Evolutionary conservation across 1,140 invertebrate genomes (phyloP), one percentile per base, ranked within the genome.

Genomic region (Subanguina moxae): DNA sequence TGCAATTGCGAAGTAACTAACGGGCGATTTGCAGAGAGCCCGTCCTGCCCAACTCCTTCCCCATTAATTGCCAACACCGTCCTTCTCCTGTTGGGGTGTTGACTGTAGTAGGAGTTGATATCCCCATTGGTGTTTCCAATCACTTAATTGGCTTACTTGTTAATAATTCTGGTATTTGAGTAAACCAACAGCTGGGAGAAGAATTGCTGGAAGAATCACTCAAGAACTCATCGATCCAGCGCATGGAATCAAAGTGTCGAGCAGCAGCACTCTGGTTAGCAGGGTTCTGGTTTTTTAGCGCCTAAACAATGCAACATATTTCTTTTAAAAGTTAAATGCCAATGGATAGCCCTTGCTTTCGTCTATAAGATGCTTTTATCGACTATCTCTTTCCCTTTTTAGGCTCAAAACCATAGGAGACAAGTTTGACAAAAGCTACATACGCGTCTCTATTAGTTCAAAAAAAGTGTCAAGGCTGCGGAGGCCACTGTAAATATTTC

Each of bases 171-270:
- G 32, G 32, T 38, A 5, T 38, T 5, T 3, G 32, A 11, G 3
- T 38, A 38, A 38, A 38, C 32, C 32, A 3, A 38, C 32, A 5
- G 32, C 32, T 38, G 11, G 48, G 23, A 21, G 48, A 19, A 52
- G 48, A 52, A 52, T 64, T 58, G 57, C 32, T 46, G 42, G 52
- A 46, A 25, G 17, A 57, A 27, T 76, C 73, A 19, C 30, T 23
- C 25, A 73, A 38, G 27, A 52, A 73, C 42, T 75, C 74, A 32
- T 73, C 72, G 27, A 73, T 74, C 72, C 72, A 73, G 32, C 65
- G 56, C 72, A 73, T 76, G 30, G 52, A 72, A 28, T 68, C 67
- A 28, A 71, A 68, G 48, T 68, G 67, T 25, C 67, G 30, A n/a
- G 25, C 30, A 17, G 67, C 67, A 1, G 67, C 67, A 70, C 68